Base-by-base conservation (phyloP, 1,140 invertebrate genomes). In the Brachionus asplanchnoidis region DNA sequence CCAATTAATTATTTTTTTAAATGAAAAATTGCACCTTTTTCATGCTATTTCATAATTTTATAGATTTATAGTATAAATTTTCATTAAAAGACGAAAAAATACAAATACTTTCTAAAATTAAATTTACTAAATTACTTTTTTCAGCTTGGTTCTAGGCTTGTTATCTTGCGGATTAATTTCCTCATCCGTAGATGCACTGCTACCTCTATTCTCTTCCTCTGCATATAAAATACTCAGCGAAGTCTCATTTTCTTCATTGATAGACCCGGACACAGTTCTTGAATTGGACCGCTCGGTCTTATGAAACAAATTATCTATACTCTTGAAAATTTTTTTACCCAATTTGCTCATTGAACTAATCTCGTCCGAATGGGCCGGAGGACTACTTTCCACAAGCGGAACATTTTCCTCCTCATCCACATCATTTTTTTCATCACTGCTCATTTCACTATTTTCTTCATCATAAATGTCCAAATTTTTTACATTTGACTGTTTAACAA, bases 231-330 rank as follows among this genome's bases (percentile, higher is more conserved):
- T 26, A 32, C 20, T 50, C 17, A 77, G 1, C 1, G 9, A 17
- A 50, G 73, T 77, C 42, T 77, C 73, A 50, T 50, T 77, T 46
- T 77, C 73, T 26, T 77, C 73, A 26, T 77, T 60, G 20, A 60
- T 44, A 1, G 73, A 77, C 0, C 11, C 46, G 4, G 73, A 77
- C 40, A 50, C 44, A 14, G 17, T 77, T 77, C 73, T 77, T n/a
- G 68, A 73, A 36, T 46, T 36, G 1, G 73, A 50, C 11, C 26
- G 5, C 20, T 77, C 73, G n/a, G 73, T 50, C 20, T 77, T 77
- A 50, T 77, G 42, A 50, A 77, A 50, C 42, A 77, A 46, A 77
- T 77, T 77, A 32, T 77, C 73, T 26, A 77, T 77, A 28, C 73
- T 77, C 23, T 77, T 77, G 73, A 77, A 77, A 14, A 77, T 46